Evolutionary conservation across 2,113 vertebrate genomes (phyloP).

Genomic region (Dunckerocampus dactyliophorus): DNA sequence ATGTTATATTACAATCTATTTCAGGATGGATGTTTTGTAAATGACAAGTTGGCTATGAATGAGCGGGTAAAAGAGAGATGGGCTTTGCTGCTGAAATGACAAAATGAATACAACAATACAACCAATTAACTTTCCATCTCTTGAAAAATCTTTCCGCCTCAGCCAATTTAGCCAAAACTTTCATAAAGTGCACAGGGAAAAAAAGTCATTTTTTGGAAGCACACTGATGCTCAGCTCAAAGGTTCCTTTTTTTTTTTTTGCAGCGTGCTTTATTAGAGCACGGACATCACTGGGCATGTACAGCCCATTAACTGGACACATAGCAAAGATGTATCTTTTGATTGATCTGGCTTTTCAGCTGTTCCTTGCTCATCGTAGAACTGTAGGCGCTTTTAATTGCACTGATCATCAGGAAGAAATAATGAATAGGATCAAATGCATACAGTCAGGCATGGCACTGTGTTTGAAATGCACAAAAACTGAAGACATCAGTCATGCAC

Average conservation of each 20-base stretch:
- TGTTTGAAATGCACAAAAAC: conserved; percentile 53
- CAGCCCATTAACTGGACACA: conserved; percentile 48
- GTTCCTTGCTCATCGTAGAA: conserved; percentile 41
- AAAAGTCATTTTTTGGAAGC: conserved; percentile 22
- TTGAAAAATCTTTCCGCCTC: conserved; percentile 45
- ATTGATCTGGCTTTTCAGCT: conserved; percentile 38
- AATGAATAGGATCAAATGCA: conserved; percentile 28
- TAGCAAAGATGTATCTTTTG: conserved; percentile 40
- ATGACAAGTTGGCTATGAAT: conserved; percentile 17
- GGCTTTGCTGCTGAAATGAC: conserved; percentile 21
- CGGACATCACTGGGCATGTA: conserved; percentile 42
- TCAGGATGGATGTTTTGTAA: conserved; percentile 9
- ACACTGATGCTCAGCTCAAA: conserved; percentile 45
- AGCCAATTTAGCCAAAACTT: conserved; percentile 52
- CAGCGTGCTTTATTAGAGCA: conserved; percentile 60
- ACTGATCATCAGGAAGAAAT: conserved; percentile 37
- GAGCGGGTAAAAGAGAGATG: not conserved
- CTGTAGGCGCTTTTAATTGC: conserved; percentile 26
- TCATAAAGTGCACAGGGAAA: conserved; percentile 25
- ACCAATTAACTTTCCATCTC: conserved; percentile 42
- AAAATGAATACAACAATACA: conserved; percentile 39
- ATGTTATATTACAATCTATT: conserved; percentile 14
- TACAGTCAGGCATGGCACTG: conserved; percentile 34
- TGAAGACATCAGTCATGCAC: conserved; percentile 51
- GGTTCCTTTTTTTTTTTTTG: conserved; percentile 33